phyloP scores from a whole-genome alignment of 2,113 vertebrate species.

The Mormoops blainvillei region DNA sequence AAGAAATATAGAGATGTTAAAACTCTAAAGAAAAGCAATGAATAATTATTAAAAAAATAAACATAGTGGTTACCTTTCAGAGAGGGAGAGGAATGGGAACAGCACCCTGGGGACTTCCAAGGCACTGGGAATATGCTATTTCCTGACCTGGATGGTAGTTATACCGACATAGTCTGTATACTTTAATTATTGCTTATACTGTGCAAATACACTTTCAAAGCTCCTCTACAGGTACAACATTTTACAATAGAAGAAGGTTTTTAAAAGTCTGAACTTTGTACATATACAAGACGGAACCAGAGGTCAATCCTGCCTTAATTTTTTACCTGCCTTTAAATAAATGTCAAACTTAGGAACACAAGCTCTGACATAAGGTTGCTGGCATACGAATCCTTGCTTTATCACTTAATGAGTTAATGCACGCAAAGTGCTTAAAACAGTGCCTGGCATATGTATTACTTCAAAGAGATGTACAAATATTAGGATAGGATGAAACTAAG shows the following conservation, averaged over 20 bases:
- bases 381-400: background rate
- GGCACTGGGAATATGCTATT: background rate
- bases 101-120: background rate
- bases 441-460: background rate
- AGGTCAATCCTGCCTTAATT: background rate
- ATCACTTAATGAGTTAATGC: background rate
- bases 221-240: background rate
- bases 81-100: background rate
- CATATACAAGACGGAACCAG: background rate
- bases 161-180: background rate
- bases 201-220: background rate
- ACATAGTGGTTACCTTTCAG: background rate
- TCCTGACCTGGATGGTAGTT: background rate
- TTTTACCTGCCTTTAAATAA: background rate
- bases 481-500: background rate
- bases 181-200: background rate
- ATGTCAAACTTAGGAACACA: background rate
- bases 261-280: background rate
- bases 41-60: background rate
- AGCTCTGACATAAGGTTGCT: background rate
- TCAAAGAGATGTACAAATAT: background rate
- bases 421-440: background rate
- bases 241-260: background rate
- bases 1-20: background rate
- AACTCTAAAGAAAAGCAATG: background rate